phyloP scores from a whole-genome alignment of 53 echinoderm and acorn worm species.

The Hippasteria phrygiana region DNA sequence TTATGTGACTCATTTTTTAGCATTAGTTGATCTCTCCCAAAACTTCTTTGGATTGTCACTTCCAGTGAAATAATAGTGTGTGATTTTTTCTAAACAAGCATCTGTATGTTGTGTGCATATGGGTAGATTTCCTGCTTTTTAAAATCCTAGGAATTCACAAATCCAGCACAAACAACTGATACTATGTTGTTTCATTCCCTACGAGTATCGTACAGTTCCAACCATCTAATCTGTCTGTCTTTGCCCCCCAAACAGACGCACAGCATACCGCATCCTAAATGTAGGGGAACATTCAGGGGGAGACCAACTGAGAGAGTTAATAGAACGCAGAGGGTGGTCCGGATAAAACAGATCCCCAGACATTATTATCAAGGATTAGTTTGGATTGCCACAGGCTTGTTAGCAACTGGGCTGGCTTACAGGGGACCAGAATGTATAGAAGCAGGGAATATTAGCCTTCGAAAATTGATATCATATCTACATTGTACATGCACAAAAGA shows the following conservation, averaged over 20 bases:
- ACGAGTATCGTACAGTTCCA: no score
- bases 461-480: conserved; percentile 6
- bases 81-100: no score
- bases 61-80: no score
- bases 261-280: conserved; percentile 28
- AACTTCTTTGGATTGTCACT: no score
- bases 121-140: no score
- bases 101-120: no score
- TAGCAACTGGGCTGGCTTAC: not conserved
- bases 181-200: no score
- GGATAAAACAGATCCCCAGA: conserved; percentile 41
- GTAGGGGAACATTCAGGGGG: conserved; percentile 24
- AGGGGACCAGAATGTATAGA: not conserved
- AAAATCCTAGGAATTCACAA: no score
- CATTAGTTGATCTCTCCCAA: no score
- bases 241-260: not conserved
- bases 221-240: not conserved
- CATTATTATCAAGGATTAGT: conserved; percentile 57
- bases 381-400: conserved; percentile 28
- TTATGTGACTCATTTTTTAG: no score
- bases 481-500: no score
- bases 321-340: conserved; percentile 60
- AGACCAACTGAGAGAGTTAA: conserved; percentile 35
- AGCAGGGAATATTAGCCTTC: not conserved
- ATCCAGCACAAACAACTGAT: no score